phyloP scores from a whole-genome alignment of 2,797 vertebrate species.

The Argyrosomus regius region DNA sequence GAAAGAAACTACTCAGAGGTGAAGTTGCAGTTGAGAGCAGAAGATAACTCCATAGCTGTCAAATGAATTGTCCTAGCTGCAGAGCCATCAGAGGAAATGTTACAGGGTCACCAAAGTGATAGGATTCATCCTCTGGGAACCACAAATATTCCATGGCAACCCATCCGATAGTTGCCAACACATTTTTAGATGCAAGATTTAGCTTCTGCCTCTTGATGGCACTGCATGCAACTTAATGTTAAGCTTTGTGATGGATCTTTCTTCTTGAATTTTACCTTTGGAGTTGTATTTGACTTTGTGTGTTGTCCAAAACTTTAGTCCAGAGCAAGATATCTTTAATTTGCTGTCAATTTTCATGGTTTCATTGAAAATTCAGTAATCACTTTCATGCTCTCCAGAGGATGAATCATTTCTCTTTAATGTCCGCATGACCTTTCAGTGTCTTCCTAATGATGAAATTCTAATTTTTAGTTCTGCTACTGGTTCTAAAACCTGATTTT shows the following conservation, averaged over 20 bases:
- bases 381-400: background rate
- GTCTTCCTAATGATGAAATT: too few species aligned
- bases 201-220: background rate
- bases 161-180: too few species aligned
- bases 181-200: too few species aligned
- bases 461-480: background rate
- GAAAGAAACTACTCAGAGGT: background rate
- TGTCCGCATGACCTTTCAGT: too few species aligned
- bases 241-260: background rate
- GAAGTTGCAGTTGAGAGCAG: too few species aligned
- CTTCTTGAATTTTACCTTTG: background rate
- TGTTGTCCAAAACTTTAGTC: too few species aligned
- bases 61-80: background rate
- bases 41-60: too few species aligned
- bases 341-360: too few species aligned
- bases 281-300: background rate
- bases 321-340: too few species aligned
- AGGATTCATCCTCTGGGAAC: background rate
- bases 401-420: background rate
- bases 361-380: too few species aligned
- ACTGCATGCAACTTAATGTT: background rate
- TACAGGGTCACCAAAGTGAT: background rate
- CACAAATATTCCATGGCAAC: background rate
- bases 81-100: background rate
- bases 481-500: background rate